These are phyloP conservation scores for Pissodes strobi DNA, from an alignment of 1,140 invertebrate species.

Conservation along the genomic window DNA sequence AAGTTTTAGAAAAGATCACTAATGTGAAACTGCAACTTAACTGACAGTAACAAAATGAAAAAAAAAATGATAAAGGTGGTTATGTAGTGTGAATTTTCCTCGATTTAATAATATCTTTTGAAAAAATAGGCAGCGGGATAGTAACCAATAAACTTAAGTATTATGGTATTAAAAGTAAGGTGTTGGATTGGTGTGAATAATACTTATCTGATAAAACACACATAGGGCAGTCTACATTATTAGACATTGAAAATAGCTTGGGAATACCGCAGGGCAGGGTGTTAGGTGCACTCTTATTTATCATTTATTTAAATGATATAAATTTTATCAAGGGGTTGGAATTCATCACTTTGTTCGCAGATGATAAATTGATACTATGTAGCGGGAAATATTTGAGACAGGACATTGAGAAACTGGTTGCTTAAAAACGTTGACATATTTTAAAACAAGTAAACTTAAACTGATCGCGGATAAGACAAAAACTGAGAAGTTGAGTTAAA, in stretches of 20 bases:
- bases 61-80: background rate
- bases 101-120: background rate
- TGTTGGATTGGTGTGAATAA: background rate
- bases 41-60: too few species aligned
- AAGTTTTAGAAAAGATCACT: too few species aligned
- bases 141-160: background rate
- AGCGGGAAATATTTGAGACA: background rate
- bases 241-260: too few species aligned
- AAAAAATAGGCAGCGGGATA: background rate
- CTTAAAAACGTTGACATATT: background rate
- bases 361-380: background rate
- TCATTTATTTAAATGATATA: background rate
- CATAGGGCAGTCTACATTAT: too few species aligned
- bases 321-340: background rate
- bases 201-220: too few species aligned
- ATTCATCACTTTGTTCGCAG: background rate
- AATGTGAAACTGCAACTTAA: background rate
- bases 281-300: background rate
- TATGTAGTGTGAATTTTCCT: too few species aligned
- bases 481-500: background rate
- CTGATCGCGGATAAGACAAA: too few species aligned
- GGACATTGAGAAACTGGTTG: background rate
- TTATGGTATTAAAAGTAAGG: background rate
- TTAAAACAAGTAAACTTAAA: background rate
- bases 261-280: too few species aligned